A percentile compares a stretch with the other conserved stretches of the same genome.
Conservation (phyloP, 1,140 invertebrate genomes). For the Brachionus rotundiformis region DNA sequence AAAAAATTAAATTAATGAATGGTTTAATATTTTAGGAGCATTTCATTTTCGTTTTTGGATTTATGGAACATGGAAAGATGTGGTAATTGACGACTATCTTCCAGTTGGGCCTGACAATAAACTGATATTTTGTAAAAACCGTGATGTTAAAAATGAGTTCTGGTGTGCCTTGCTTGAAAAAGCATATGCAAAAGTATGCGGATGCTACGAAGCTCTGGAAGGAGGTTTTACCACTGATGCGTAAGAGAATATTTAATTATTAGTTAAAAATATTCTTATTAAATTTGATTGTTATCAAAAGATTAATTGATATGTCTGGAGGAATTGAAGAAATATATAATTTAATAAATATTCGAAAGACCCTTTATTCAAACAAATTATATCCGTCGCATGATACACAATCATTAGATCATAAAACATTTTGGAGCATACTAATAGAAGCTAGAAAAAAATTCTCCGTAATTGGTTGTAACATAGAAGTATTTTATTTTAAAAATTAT, state of each 20-base stretch:
- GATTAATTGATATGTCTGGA: conserved; percentile 58
- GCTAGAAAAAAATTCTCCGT: conserved; percentile 29
- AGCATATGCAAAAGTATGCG: conserved; percentile 66
- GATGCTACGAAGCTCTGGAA: conserved; percentile 60
- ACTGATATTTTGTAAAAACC: conserved; percentile 51
- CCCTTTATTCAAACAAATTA: not conserved
- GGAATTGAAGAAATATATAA: conserved; percentile 62
- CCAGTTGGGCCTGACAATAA: conserved; percentile 56
- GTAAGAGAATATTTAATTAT: conserved; percentile 33
- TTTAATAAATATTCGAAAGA: conserved; percentile 55
- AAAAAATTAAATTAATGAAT: not conserved
- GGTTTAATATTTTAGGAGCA: conserved; percentile 41
- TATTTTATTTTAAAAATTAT: not conserved
- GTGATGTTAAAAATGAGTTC: conserved; percentile 60
- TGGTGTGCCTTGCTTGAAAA: conserved; percentile 67
- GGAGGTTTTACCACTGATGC: conserved; percentile 61
- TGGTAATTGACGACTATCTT: conserved; percentile 65
- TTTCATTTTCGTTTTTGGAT: conserved; percentile 65
- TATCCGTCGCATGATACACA: not conserved
- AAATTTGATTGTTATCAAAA: not conserved
- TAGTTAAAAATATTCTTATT: not conserved
- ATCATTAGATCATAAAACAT: conserved; percentile 25
- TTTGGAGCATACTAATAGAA: conserved; percentile 44
- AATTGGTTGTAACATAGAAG: conserved; percentile 47
- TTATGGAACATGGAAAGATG: conserved; percentile 65